Evolutionary conservation across 2,113 vertebrate species (phyloP).

Genomic region (Eupsittula cactorum): DNA sequence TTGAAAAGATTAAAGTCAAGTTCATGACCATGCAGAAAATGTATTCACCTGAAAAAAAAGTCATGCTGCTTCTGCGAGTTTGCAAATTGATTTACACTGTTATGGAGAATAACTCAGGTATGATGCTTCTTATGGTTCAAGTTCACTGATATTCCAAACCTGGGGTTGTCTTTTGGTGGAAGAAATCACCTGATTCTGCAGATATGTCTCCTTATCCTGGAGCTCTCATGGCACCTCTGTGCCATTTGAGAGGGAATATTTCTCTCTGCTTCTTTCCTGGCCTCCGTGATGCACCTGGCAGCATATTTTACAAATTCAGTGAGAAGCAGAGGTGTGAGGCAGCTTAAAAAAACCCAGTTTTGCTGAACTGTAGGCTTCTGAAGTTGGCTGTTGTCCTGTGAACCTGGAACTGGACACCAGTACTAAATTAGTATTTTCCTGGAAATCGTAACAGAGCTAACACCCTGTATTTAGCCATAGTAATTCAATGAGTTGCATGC

Average conservation of each 20-base stretch:
- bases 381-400: background rate
- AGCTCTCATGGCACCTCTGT: background rate
- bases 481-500: background rate
- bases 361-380: background rate
- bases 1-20: constrained; percentile 94
- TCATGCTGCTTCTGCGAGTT: constrained; percentile 88
- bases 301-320: background rate
- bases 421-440: background rate
- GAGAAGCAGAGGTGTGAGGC: background rate
- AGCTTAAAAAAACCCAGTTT: background rate
- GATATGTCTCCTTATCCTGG: background rate
- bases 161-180: background rate
- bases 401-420: background rate
- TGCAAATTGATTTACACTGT: constrained; percentile 97
- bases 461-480: background rate
- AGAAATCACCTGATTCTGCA: background rate
- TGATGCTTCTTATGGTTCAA: background rate
- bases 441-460: background rate
- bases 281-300: background rate
- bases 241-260: background rate
- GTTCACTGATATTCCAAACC: background rate
- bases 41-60: constrained; percentile 97
- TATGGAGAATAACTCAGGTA: constrained; percentile 98
- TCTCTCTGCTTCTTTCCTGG: background rate
- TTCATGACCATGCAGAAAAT: constrained; percentile 93